A percentile compares a stretch with the other conserved stretches of the same genome.
Conservation (phyloP, 35 echinoderm and acorn worm genomes). For the Stichopus chloronotus region DNA sequence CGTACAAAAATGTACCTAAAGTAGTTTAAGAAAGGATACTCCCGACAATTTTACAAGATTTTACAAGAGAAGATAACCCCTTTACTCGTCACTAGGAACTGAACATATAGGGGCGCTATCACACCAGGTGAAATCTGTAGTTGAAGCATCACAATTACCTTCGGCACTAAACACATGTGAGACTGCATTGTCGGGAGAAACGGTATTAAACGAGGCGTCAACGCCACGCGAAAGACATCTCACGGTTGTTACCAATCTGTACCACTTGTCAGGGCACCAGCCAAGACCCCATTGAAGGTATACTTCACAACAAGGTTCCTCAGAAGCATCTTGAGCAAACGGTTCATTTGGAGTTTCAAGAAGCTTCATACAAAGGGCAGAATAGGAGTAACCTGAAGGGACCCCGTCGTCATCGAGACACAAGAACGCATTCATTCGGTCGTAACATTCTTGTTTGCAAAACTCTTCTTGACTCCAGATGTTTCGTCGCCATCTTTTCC, state of each 20-base stretch:
- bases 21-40: too few relatives aligned
- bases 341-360: background rate
- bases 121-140: background rate
- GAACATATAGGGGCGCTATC: background rate
- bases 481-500: conserved; percentile 18
- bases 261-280: background rate
- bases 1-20: too few relatives aligned
- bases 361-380: background rate
- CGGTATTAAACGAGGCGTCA: background rate
- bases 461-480: background rate
- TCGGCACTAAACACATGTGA: background rate
- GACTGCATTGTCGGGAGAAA: background rate
- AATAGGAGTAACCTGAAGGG: background rate
- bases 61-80: too few relatives aligned
- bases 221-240: background rate
- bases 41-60: too few relatives aligned
- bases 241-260: background rate
- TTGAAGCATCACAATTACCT: background rate
- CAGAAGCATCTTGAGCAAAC: background rate
- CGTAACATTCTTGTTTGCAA: background rate
- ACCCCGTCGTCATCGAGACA: background rate
- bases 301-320: background rate
- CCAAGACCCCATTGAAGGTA: background rate
- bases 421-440: background rate
- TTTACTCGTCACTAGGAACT: too few relatives aligned